Conservation (phyloP, 2,888 invertebrate species). For the Tholera decimalis region DNA sequence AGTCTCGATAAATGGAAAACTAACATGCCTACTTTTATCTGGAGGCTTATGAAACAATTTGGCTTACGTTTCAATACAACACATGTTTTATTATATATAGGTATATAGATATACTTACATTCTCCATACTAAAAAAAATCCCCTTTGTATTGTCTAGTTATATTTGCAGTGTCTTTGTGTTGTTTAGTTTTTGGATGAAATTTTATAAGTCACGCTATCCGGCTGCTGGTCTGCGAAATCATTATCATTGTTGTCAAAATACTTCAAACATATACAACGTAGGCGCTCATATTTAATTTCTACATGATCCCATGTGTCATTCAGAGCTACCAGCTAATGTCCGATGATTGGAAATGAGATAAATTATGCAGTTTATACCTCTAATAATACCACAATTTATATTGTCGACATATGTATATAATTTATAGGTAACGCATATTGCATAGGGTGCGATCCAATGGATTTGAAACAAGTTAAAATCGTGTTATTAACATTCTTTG, state of each 20-base stretch:
- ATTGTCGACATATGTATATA: conserved; percentile 35
- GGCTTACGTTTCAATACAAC: too few species aligned
- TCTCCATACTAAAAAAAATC: too few species aligned
- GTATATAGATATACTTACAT: too few species aligned
- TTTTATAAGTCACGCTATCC: too few species aligned
- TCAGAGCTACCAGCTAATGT: conserved; percentile 36
- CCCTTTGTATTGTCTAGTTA: too few species aligned
- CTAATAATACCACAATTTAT: conserved; percentile 50
- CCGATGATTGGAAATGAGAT: conserved; percentile 55
- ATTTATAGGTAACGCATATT: conserved; percentile 35
- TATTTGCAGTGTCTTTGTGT: too few species aligned
- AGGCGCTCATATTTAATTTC: conserved; percentile 11
- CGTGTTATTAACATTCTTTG: conserved; percentile 2
- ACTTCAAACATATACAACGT: neutral
- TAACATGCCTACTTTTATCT: too few species aligned
- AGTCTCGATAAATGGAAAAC: too few species aligned
- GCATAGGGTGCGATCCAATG: conserved; percentile 16
- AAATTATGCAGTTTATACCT: conserved; percentile 42
- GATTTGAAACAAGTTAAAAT: conserved; percentile 11
- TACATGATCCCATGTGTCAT: conserved; percentile 29
- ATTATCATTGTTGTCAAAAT: neutral
- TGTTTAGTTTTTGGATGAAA: too few species aligned
- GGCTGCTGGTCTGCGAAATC: neutral
- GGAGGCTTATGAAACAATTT: too few species aligned
- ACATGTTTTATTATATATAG: too few species aligned